A percentile compares a stretch with the other conserved stretches of the same genome.
Evolutionary conservation across 2,797 vertebrate genomes (phyloP).

Genomic region (Emydoidea blandingii): DNA sequence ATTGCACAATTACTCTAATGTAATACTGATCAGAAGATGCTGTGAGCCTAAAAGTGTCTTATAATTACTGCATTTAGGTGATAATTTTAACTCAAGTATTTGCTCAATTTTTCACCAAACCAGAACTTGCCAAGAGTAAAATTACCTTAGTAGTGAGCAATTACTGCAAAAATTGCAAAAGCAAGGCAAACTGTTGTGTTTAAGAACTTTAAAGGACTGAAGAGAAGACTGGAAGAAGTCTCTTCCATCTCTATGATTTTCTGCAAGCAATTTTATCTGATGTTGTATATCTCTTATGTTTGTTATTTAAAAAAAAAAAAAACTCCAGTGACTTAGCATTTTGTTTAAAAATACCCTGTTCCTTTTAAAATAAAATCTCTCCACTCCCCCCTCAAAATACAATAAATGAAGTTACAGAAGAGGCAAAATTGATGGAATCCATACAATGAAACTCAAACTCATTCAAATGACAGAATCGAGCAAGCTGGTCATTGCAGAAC

Average conservation of each 20-base stretch:
- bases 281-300: neutral
- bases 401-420: neutral
- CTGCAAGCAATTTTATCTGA: neutral
- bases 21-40: neutral
- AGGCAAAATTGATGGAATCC: fast-evolving
- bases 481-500: fast-evolving
- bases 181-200: fast-evolving
- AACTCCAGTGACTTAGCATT: neutral
- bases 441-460: fast-evolving
- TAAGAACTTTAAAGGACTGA: neutral
- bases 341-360: fast-evolving
- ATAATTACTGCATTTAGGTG: neutral
- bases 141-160: neutral
- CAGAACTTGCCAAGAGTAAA: neutral
- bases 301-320: no score
- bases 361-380: fast-evolving
- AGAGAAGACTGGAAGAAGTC: neutral
- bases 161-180: fast-evolving
- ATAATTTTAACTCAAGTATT: neutral
- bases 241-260: neutral
- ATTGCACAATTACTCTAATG: fast-evolving
- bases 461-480: neutral
- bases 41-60: neutral
- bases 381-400: no score
- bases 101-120: neutral